Evolutionary conservation across 2,113 vertebrate species (phyloP).

Genomic region (Eudyptes chrysolophus): DNA sequence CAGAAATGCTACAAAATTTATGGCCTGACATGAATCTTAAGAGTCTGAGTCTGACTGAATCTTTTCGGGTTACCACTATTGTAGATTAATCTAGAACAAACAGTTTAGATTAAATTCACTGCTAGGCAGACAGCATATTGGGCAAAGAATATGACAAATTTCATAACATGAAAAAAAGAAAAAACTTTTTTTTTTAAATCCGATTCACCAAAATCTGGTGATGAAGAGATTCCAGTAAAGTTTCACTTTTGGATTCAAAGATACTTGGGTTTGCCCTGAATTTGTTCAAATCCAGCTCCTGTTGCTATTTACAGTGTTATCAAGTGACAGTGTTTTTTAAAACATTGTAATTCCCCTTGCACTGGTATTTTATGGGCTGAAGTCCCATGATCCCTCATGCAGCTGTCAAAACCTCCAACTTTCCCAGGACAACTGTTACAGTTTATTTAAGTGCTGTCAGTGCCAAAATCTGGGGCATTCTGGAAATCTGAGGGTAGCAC

Average conservation of each 20-base stretch:
- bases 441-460: conserved; percentile 49
- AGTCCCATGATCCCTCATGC: conserved; percentile 44
- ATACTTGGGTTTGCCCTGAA: neutral
- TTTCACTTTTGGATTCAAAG: neutral
- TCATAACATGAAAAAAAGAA: neutral
- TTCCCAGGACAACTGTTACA: conserved; percentile 60
- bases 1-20: neutral
- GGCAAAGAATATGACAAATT: neutral
- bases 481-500: conserved; percentile 41
- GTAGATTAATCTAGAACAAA: neutral
- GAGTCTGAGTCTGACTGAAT: neutral
- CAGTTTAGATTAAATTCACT: neutral
- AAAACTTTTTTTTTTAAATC: neutral
- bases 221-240: neutral
- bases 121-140: neutral
- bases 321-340: neutral
- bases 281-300: neutral
- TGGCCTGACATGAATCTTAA: neutral
- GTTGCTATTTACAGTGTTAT: conserved; percentile 18
- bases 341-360: conserved; percentile 26
- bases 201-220: neutral
- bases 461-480: conserved; percentile 56
- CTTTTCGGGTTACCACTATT: neutral
- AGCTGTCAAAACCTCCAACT: conserved; percentile 66
- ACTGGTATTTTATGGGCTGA: conserved; percentile 21